Evolutionary conservation across 2,797 vertebrate species (phyloP), one percentile per base, ranked within the genome.

Genomic region (Lutjanus campechanus): DNA sequence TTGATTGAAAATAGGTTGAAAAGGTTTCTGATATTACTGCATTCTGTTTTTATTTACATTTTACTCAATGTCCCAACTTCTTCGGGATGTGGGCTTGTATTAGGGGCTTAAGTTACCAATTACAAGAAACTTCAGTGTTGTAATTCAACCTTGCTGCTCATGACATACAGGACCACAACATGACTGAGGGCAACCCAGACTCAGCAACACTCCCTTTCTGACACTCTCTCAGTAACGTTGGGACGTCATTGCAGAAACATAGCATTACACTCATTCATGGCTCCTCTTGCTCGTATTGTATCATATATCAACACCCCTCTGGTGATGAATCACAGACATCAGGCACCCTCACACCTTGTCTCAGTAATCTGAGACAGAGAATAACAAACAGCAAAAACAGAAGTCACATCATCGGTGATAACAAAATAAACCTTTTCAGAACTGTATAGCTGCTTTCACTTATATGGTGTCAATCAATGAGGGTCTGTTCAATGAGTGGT

Each of bases 341-440:
- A 7, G 22, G 20, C 25, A 65, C 41, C 2, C 22, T 61, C 29
- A 54, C 46, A 46, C 36, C 5, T 4, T 20, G 6, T 20, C 17
- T 43, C 4, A 75, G 7, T 15, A 81, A 63, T 25, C 60, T 63
- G 62, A 81, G 43, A 54, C 54, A 0, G 40, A 59, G 53, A 63
- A 79, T 54, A 79, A 68, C 41, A 68, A 54, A 66, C 40, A 81
- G 50, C 10, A 10, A 16, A 4, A 63, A 68, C 72, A 70, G 63
- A 56, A 73, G 76, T 36, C 46, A 29, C 1, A 15, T 22, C 11
- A 16, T 0, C 13, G 1, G 8, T 29, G 15, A 49, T 0, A 22
- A 68, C 1, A 49, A 22, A 73, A 66, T 22, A 65, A 56, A 7
- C 5, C 7, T 29, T 10, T 13, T 41, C 6, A 49, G 9, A 11